Conservation (phyloP, 2,797 vertebrate genomes). For the Acrossocheilus wenchowensis region DNA sequence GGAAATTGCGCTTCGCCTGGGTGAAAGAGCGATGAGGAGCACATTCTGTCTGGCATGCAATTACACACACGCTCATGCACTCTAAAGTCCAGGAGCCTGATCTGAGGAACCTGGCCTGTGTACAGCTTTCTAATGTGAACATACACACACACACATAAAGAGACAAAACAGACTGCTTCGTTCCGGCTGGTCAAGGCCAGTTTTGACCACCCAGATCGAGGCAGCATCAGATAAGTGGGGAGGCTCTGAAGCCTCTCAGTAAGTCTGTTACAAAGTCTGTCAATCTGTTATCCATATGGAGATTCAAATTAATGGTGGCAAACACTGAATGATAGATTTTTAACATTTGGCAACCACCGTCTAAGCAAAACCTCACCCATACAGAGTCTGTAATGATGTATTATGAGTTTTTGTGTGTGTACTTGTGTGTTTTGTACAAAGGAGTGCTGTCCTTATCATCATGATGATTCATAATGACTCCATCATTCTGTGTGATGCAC, state of each 20-base stretch:
- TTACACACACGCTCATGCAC: constrained; percentile 23
- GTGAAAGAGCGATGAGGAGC: constrained; percentile 50
- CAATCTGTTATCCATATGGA: constrained; percentile 7
- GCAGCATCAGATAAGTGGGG: constrained; percentile 35
- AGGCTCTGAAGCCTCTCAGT: constrained; percentile 30
- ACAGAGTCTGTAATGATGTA: constrained; percentile 55
- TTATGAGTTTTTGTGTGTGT: constrained; percentile 60
- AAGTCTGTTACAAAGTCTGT: constrained; percentile 7
- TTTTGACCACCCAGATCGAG: constrained; percentile 55
- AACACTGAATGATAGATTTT: neutral
- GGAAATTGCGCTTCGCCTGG: constrained; percentile 21
- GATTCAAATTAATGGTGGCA: constrained; percentile 1
- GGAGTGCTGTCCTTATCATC: constrained; percentile 18
- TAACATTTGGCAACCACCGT: neutral
- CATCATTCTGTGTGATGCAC: constrained; percentile 16
- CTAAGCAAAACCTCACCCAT: neutral
- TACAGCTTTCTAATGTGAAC: constrained; percentile 33
- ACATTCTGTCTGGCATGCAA: constrained; percentile 53
- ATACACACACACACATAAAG: constrained; percentile 13
- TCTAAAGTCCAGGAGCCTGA: constrained; percentile 1
- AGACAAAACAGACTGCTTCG: constrained; percentile 47
- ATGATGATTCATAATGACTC: constrained; percentile 47
- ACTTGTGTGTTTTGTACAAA: constrained; percentile 9
- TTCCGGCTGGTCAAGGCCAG: constrained; percentile 56
- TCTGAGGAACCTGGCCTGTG: constrained; percentile 36